phyloP scores from a whole-genome alignment of 2,888 invertebrate species.

The Chaetoderma sp. region DNA sequence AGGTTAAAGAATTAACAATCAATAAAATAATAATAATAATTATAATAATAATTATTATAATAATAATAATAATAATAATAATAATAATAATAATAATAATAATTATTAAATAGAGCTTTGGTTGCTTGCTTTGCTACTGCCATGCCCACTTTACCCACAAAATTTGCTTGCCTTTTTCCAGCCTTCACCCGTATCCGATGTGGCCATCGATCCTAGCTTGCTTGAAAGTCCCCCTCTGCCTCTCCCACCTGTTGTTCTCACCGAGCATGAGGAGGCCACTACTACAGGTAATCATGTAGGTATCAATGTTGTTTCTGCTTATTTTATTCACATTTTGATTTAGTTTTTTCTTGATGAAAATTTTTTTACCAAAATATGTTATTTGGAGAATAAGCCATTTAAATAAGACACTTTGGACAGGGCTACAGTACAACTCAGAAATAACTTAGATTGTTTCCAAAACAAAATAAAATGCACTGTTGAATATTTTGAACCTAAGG shows the following conservation, averaged over 20 bases:
- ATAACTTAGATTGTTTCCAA: too few relatives aligned
- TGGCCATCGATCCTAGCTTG: background rate
- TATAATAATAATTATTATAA: too few relatives aligned
- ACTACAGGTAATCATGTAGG: conserved; percentile 62
- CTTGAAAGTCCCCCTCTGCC: background rate
- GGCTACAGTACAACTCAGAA: too few relatives aligned
- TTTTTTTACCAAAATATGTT: too few relatives aligned
- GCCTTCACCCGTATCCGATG: background rate
- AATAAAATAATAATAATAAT: background rate
- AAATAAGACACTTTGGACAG: background rate
- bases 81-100: background rate
- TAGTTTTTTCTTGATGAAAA: too few relatives aligned
- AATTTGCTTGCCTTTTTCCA: background rate
- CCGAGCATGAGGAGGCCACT: conserved; percentile 22
- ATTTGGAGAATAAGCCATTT: too few relatives aligned
- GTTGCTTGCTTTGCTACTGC: background rate
- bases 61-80: too few relatives aligned
- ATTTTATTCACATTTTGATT: too few relatives aligned
- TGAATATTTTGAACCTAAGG: too few relatives aligned
- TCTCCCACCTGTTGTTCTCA: background rate
- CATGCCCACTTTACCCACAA: background rate
- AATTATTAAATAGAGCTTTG: background rate
- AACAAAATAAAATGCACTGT: too few relatives aligned
- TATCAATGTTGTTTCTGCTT: conserved; percentile 34
- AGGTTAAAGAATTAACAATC: background rate